Evolutionary conservation across 2,888 invertebrate genomes (phyloP).

Genomic region (Ormia ochracea): DNA sequence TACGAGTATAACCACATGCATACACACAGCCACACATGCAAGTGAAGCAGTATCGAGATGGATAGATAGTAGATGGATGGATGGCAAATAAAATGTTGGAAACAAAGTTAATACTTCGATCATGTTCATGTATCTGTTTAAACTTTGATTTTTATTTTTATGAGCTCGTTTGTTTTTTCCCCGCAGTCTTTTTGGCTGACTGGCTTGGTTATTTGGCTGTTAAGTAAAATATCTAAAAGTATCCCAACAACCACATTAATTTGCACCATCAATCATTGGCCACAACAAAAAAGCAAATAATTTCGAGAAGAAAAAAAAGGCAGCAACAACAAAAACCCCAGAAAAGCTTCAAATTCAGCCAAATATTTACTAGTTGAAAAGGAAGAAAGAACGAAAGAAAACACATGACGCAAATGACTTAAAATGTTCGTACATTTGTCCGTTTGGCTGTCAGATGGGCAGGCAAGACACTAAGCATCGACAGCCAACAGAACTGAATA

Average conservation of each 20-base stretch:
- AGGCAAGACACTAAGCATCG: no score
- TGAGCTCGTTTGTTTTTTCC: neutral
- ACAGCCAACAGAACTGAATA: neutral
- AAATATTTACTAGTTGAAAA: constrained; percentile 46
- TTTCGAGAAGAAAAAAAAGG: constrained; percentile 14
- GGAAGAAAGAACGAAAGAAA: no score
- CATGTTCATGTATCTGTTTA: constrained; percentile 35
- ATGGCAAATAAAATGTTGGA: constrained; percentile 25
- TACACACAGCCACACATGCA: no score
- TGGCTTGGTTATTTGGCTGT: constrained; percentile 23
- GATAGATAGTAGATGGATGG: neutral
- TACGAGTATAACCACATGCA: neutral
- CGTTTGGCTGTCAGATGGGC: neutral
- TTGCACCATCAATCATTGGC: constrained; percentile 61
- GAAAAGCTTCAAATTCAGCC: constrained; percentile 42
- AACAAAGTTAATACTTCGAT: constrained; percentile 35
- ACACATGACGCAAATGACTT: constrained; percentile 60
- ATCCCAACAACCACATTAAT: constrained; percentile 58
- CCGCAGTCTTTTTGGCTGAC: neutral
- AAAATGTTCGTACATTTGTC: constrained; percentile 35
- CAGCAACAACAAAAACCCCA: constrained; percentile 32
- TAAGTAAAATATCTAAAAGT: constrained; percentile 52
- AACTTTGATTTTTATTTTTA: constrained; percentile 15
- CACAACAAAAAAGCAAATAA: constrained; percentile 41
- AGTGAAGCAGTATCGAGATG: neutral